phyloP scores from a whole-genome alignment of 2,797 vertebrate species.

The Clarias pachynema region DNA sequence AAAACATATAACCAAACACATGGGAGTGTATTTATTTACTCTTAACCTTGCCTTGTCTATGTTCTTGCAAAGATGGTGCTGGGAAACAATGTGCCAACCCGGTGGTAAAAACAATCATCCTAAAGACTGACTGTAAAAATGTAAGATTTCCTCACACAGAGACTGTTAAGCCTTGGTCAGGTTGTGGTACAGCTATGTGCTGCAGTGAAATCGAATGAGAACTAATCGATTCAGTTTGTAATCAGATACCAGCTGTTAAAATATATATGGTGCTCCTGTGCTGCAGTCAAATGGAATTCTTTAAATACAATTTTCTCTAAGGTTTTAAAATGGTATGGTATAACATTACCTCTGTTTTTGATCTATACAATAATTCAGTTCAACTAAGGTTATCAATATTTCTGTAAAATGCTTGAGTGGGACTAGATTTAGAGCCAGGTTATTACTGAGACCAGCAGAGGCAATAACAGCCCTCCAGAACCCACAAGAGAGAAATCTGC shows the following conservation, averaged over 20 bases:
- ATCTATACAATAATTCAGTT: not conserved
- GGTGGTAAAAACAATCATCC: not conserved
- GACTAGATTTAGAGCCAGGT: not conserved
- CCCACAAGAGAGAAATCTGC: not conserved
- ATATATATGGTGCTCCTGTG: not conserved
- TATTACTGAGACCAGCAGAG: conserved; percentile 18
- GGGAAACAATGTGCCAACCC: not conserved
- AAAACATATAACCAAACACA: not conserved
- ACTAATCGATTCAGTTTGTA: not conserved
- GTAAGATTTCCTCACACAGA: not conserved
- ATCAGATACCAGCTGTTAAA: not conserved
- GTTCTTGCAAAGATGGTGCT: not conserved
- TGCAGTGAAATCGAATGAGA: not conserved
- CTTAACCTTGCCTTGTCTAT: not conserved
- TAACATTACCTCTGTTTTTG: not conserved
- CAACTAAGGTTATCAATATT: not conserved
- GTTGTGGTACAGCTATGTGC: not conserved
- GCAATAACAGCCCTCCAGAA: conserved; percentile 6
- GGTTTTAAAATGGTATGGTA: not conserved
- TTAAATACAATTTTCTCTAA: not conserved
- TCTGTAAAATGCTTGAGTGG: not conserved
- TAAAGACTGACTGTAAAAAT: not conserved
- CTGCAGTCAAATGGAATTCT: not conserved
- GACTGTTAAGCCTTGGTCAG: not conserved
- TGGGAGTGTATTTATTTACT: not conserved